Percentiles rank a stretch among this genome's conserved stretches.
These are phyloP conservation scores for Globodera rostochiensis DNA, from an alignment of 1,140 invertebrate species.

Conservation along the genomic window DNA sequence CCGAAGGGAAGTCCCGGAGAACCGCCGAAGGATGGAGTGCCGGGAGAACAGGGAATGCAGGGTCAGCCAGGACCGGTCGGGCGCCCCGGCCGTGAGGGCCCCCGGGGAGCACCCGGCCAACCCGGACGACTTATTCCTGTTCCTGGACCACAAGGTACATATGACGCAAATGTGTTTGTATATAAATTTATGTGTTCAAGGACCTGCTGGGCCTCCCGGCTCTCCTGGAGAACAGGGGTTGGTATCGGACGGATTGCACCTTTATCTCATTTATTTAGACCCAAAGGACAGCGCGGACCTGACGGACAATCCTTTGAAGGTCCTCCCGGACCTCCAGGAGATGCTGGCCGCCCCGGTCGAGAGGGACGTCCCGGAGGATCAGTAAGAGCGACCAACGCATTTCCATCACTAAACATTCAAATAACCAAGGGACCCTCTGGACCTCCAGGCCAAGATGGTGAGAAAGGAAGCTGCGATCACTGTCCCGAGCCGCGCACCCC, in stretches of 20 bases:
- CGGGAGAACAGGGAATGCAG: constrained; percentile 60
- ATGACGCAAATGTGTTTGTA: background rate
- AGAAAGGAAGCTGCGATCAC: constrained; percentile 62
- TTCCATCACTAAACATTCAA: background rate
- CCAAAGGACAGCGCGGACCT: constrained; percentile 60
- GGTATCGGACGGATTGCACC: background rate
- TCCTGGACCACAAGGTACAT: constrained; percentile 60
- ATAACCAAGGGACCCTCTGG: constrained; percentile 49
- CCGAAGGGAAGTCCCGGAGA: constrained; percentile 52
- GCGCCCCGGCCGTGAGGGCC: constrained; percentile 62
- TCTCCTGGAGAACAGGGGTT: constrained; percentile 43
- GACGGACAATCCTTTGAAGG: constrained; percentile 61
- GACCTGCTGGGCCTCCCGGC: constrained; percentile 40
- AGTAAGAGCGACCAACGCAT: constrained; percentile 6
- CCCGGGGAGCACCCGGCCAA: constrained; percentile 62
- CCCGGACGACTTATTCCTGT: constrained; percentile 62
- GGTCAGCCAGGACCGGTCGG: constrained; percentile 63
- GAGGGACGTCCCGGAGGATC: constrained; percentile 45
- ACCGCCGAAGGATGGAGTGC: constrained; percentile 46
- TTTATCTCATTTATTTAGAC: constrained; percentile 13
- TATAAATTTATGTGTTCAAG: constrained; percentile 11
- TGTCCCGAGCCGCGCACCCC: constrained; percentile 62
- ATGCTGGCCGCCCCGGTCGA: constrained; percentile 43
- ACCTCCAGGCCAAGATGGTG: constrained; percentile 58
- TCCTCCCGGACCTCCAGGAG: constrained; percentile 55